Evolutionary conservation across 2,888 invertebrate genomes (phyloP).

Genomic region (Drosophila paramelanica): DNA sequence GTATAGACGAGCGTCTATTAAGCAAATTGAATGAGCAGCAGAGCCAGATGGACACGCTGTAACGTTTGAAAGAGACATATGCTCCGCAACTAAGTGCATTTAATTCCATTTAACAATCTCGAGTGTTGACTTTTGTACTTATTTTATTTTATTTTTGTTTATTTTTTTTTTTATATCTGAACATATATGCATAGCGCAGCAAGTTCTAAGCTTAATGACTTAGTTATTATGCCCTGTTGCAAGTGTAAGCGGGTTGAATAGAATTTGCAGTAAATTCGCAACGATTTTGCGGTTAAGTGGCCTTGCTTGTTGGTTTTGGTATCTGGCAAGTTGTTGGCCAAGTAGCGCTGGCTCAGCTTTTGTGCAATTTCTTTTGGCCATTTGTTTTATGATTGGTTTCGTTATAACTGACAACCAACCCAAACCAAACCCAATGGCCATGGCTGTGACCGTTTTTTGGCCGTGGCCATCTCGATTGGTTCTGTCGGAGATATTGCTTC

Average conservation of each 20-base stretch:
- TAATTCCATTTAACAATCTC: conserved; percentile 36
- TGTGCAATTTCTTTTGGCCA: conserved; percentile 41
- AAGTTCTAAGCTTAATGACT: conserved; percentile 35
- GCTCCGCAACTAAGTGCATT: conserved; percentile 19
- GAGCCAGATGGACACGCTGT: conserved; percentile 25
- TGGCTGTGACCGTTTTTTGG: conserved; percentile 33
- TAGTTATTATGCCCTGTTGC: conserved; percentile 49
- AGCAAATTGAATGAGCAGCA: conserved; percentile 48
- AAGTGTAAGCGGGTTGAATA: conserved; percentile 35
- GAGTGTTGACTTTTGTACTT: conserved; percentile 11
- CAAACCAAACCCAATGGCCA: conserved; percentile 1
- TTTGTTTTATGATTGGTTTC: conserved; percentile 60
- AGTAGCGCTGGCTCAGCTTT: conserved; percentile 39
- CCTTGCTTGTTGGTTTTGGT: conserved; percentile 38
- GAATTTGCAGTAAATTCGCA: conserved; percentile 40
- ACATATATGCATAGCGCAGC: neutral
- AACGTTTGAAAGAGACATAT: conserved; percentile 35
- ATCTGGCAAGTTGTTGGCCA: conserved; percentile 30
- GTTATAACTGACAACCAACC: conserved; percentile 40
- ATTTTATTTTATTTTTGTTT: neutral
- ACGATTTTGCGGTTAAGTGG: conserved; percentile 60
- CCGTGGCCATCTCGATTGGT: conserved; percentile 9
- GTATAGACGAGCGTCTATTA: conserved; percentile 34
- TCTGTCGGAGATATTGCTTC: conserved; percentile 12
- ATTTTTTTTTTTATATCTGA: neutral